Conservation (phyloP, 1,140 invertebrate species). For the Drosophila guanche region DNA sequence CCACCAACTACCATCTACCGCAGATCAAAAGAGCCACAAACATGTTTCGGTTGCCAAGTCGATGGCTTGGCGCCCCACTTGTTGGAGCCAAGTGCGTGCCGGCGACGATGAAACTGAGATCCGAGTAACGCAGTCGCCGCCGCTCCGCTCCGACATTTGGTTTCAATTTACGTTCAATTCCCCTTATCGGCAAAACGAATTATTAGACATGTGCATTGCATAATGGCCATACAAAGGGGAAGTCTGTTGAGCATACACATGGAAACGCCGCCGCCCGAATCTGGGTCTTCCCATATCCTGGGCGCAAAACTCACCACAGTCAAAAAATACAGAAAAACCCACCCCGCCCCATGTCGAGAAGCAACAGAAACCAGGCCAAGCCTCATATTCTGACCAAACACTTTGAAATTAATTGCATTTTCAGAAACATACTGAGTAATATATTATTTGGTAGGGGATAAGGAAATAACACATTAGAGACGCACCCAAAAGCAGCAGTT, state of each 20-base stretch:
- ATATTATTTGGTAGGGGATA: too few species aligned
- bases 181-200: conserved; percentile 66
- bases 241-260: too few species aligned
- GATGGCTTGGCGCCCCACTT: conserved; percentile 59
- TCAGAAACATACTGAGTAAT: too few species aligned
- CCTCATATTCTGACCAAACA: not conserved
- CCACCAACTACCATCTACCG: conserved; percentile 39
- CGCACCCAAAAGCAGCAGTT: conserved; percentile 93
- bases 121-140: conserved; percentile 15
- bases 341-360: conserved; percentile 32
- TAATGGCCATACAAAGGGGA: conserved; percentile 39
- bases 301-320: conserved; percentile 30
- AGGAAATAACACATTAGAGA: conserved; percentile 35
- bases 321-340: conserved; percentile 29
- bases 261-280: too few species aligned
- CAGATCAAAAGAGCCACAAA: conserved; percentile 51
- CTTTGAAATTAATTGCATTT: too few species aligned
- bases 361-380: conserved; percentile 33
- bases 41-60: conserved; percentile 52
- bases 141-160: conserved; percentile 51
- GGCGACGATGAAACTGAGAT: conserved; percentile 19
- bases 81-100: conserved; percentile 48
- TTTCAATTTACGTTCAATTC: conserved; percentile 78
- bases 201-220: conserved; percentile 63
- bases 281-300: conserved; percentile 27